Percentiles rank a stretch among this genome's conserved stretches.
Evolutionary conservation across 1,140 invertebrate species (phyloP).

Genomic region (Patella vulgata): DNA sequence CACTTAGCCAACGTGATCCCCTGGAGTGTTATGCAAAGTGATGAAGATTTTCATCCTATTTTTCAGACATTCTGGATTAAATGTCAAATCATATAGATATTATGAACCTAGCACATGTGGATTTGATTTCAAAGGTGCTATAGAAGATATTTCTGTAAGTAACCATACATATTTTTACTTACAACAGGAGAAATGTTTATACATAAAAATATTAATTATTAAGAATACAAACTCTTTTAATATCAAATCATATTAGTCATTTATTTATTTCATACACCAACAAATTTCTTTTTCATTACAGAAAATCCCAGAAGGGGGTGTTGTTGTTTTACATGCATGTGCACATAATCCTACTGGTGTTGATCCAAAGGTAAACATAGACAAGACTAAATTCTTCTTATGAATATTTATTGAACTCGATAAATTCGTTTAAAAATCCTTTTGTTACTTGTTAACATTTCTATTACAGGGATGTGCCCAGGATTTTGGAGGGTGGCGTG

Average conservation of each 20-base stretch:
- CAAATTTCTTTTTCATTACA: conserved; percentile 67
- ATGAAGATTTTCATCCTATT: no score
- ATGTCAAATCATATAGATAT: conserved; percentile 92
- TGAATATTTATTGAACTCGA: conserved; percentile 4
- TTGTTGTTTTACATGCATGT: conserved; percentile 96
- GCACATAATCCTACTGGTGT: conserved; percentile 99
- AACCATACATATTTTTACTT: not conserved
- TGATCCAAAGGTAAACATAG: conserved; percentile 68
- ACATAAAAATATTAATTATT: no score
- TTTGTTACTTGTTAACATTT: not conserved
- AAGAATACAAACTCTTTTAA: no score
- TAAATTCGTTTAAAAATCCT: conserved; percentile 12
- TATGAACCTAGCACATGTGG: conserved; percentile 96
- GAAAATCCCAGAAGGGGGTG: conserved; percentile 93
- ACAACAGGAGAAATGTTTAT: no score
- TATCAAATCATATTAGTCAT: no score
- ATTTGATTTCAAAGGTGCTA: conserved; percentile 89
- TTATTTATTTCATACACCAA: no score
- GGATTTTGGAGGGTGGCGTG: no score
- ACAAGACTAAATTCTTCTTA: no score
- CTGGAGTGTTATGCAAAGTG: no score
- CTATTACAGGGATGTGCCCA: not conserved
- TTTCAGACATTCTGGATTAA: conserved; percentile 79
- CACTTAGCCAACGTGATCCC: no score
- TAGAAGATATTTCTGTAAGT: conserved; percentile 90